These are phyloP conservation scores for Acrobasis repandana DNA, from an alignment of 2,888 invertebrate species.

Conservation along the genomic window DNA sequence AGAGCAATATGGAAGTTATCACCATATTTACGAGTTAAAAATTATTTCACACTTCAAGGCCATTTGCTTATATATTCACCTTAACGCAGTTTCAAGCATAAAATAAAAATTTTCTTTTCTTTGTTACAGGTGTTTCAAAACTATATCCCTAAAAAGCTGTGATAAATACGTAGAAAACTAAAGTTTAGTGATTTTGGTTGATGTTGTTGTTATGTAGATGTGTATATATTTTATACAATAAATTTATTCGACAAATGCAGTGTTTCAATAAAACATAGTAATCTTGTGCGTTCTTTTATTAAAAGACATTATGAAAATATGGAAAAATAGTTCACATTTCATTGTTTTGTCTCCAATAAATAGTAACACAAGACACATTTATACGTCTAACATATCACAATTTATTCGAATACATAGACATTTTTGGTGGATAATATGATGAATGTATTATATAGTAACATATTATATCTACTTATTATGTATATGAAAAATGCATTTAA, in stretches of 20 bases:
- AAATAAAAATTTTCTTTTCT: conserved; percentile 11
- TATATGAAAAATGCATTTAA: no score
- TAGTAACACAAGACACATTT: conserved; percentile 27
- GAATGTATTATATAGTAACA: not conserved
- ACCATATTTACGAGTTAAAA: no score
- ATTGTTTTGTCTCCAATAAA: conserved; percentile 32
- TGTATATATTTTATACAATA: conserved; percentile 42
- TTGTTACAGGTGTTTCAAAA: conserved; percentile 21
- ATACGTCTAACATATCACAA: conserved; percentile 28
- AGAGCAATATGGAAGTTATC: no score
- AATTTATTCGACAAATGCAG: conserved; percentile 36
- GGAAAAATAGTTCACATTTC: conserved; percentile 49
- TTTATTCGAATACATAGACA: conserved; percentile 25
- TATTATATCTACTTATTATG: no score
- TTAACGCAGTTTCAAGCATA: no score
- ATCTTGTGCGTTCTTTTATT: conserved; percentile 49
- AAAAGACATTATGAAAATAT: conserved; percentile 51
- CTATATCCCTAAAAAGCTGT: conserved; percentile 60
- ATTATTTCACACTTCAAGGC: no score
- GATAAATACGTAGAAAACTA: conserved; percentile 50
- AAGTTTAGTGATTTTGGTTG: conserved; percentile 28
- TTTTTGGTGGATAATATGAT: conserved; percentile 29
- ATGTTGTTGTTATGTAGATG: conserved; percentile 28
- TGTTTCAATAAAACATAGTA: conserved; percentile 38
- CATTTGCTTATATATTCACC: no score